Conservation (phyloP, 2,797 vertebrate species). For the Manis crassicaudata region DNA sequence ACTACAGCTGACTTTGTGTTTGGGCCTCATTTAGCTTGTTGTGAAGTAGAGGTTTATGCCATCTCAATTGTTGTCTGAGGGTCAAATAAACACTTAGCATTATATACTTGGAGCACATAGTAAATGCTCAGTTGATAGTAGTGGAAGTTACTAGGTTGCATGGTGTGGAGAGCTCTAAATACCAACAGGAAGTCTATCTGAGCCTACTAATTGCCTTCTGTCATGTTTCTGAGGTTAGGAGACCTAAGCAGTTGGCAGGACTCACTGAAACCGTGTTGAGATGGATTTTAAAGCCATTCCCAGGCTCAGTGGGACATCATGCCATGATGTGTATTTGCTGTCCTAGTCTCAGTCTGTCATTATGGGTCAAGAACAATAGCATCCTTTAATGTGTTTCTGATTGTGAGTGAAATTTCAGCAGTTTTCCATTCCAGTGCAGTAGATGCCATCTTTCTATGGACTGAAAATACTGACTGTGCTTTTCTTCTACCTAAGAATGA, state of each 20-base stretch:
- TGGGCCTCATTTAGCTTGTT: background rate
- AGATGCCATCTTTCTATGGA: constrained; percentile 10
- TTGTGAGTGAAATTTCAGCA: constrained; percentile 21
- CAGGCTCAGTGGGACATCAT: background rate
- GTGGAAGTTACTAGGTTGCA: background rate
- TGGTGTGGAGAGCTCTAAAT: background rate
- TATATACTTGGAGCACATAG: background rate
- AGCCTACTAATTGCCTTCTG: background rate
- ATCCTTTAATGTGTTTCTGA: background rate
- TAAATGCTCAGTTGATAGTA: background rate
- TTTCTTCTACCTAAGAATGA: background rate
- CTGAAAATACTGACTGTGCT: constrained; percentile 31
- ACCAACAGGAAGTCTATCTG: background rate
- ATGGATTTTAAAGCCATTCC: constrained; percentile 55
- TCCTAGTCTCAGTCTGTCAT: background rate
- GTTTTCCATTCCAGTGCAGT: constrained; percentile 3
- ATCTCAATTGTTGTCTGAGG: background rate
- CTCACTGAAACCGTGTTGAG: background rate
- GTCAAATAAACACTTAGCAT: background rate
- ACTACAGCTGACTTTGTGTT: background rate
- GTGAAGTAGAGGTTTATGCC: background rate
- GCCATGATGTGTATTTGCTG: background rate
- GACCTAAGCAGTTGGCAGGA: constrained; percentile 19
- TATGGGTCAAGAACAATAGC: background rate
- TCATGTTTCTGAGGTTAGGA: constrained; percentile 20